phyloP scores from a whole-genome alignment of 2,797 vertebrate genomes.

The Sardinella longiceps region DNA sequence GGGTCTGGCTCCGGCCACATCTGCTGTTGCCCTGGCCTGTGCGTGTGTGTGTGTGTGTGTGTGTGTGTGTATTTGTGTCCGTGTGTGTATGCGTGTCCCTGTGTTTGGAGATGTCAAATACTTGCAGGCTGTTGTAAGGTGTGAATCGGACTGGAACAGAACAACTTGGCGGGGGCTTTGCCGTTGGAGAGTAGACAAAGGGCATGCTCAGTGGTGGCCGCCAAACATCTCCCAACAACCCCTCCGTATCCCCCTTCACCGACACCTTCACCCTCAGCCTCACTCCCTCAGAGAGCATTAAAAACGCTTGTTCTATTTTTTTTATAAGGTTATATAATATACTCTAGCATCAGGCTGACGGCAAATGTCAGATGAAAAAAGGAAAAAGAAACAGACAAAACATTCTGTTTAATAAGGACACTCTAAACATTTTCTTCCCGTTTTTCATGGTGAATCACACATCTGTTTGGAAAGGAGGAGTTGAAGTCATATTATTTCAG shows the following conservation, averaged over 20 bases:
- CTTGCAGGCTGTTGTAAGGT: constrained; percentile 75
- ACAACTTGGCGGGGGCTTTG: constrained; percentile 66
- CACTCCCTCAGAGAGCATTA: constrained; percentile 46
- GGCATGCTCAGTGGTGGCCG: constrained; percentile 52
- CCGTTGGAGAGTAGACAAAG: constrained; percentile 65
- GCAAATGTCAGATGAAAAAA: constrained; percentile 7
- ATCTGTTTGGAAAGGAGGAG: constrained; percentile 41
- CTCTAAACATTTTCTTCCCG: constrained; percentile 31
- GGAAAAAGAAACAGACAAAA: not conserved
- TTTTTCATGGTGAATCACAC: constrained; percentile 32
- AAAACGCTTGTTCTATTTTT: constrained; percentile 54
- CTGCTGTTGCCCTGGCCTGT: constrained; percentile 62
- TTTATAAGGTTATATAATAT: constrained; percentile 60
- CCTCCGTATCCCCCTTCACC: not conserved
- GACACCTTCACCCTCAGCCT: not conserved
- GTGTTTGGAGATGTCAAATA: constrained; percentile 79
- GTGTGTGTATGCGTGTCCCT: constrained; percentile 15
- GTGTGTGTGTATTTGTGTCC: constrained; percentile 58
- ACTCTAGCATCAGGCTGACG: constrained; percentile 55
- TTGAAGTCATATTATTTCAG: constrained; percentile 45
- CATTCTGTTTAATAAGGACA: constrained; percentile 43
- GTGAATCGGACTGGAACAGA: constrained; percentile 77
- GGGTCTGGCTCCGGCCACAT: constrained; percentile 65
- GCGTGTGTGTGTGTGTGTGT: constrained; percentile 70
- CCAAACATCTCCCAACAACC: constrained; percentile 58